Base-by-base conservation (phyloP, 2,888 invertebrate genomes). In the Phyllotreta cruciferae region DNA sequence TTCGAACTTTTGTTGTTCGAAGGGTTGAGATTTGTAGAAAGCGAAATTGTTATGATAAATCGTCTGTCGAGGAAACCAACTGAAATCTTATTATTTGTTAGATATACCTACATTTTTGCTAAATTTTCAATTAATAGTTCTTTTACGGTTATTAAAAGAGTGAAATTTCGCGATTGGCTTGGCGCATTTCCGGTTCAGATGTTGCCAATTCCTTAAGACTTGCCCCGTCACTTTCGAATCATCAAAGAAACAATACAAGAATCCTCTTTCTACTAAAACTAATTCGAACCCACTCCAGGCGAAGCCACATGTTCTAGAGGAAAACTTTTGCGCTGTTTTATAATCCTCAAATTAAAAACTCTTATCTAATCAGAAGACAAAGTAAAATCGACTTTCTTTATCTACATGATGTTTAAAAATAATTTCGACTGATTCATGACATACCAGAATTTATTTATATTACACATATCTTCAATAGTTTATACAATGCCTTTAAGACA, bases 11-110 rank as follows among this genome's bases (percentile, higher is more conserved):
- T 57, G 52, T 63, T 50, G 24, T 10, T 11, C 39, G 60, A 63
- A 54, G 62, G 64, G 38, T 66, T 53, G 49, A 13, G 24, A 54
- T 54, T 55, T 63, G 35, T 44, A 60, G 52, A 62, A 54, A 56
- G 14, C n/a, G 35, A 56, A 50, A 50, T 44, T 54, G 37, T 53
- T 57, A 39, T 47, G 56, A 57, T 57, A 57, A 57, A 57, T 57
- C 34, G 38, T 14, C 36, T 24, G 14, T 34, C 37, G 34, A 14
- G 9, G 49, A 9, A 11, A 37, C 37, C 56, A 57, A 49, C 56
- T 57, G 56, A 42, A 55, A 44, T 35, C 36, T 8, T 8, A 13
- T 3, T 24, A 49, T 55, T 39, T 47, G 64, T 52, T n/a, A 14
- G 11, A 34, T 14, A 5, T 7, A 10, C 35, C n/a, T 35, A 11